These are phyloP conservation scores for Etheostoma spectabile DNA, from an alignment of 2,113 vertebrate genomes.

Conservation along the genomic window DNA sequence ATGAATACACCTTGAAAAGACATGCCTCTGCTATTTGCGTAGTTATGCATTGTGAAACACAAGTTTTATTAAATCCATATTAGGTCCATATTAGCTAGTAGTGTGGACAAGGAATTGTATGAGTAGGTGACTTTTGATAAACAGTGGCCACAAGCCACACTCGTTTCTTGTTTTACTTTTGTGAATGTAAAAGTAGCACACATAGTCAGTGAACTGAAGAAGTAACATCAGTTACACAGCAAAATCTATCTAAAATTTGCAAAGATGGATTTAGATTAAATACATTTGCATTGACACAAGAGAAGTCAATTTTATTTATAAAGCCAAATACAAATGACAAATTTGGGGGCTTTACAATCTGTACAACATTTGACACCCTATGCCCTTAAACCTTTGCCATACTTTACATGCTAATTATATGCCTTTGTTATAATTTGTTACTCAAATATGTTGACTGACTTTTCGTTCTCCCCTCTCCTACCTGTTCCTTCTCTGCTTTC, in stretches of 20 bases:
- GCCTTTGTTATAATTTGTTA: slow-evolving; percentile 7
- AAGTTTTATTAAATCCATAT: background rate
- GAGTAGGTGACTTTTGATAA: background rate
- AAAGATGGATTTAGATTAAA: no score
- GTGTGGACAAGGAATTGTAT: background rate
- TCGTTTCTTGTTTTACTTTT: background rate
- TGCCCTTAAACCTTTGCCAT: background rate
- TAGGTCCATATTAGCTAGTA: background rate
- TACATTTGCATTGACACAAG: background rate
- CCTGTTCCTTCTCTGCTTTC: slow-evolving; percentile 30
- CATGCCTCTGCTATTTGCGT: background rate
- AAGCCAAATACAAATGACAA: background rate
- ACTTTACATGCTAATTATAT: background rate
- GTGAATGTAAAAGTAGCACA: background rate
- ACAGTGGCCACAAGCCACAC: background rate
- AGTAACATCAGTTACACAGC: no score
- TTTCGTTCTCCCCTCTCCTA: background rate
- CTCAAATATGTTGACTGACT: slow-evolving; percentile 15
- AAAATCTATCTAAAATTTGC: no score
- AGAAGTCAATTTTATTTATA: background rate
- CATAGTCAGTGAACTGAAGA: no score
- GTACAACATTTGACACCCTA: background rate
- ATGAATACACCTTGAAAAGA: background rate
- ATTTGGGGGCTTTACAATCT: background rate
- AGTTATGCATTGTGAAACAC: background rate